These are phyloP conservation scores for Hozukius guyotensis DNA, from an alignment of 2,797 vertebrate species.

Conservation along the genomic window DNA sequence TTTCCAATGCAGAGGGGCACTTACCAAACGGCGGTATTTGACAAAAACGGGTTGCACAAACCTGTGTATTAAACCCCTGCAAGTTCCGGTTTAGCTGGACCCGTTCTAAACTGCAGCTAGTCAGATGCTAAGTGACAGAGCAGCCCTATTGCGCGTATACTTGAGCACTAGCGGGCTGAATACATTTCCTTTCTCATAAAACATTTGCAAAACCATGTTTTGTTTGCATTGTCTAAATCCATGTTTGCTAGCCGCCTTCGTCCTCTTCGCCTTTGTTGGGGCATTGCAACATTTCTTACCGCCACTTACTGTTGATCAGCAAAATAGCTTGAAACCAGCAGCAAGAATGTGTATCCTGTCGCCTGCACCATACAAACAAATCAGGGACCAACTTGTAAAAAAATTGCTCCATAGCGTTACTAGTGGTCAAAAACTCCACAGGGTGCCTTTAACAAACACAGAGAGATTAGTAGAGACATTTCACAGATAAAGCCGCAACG, in stretches of 20 bases:
- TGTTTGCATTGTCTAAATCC: not conserved
- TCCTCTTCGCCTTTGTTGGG: not conserved
- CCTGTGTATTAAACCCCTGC: not conserved
- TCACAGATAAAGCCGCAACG: constrained; percentile 26
- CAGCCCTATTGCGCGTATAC: not conserved
- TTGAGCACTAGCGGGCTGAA: not conserved
- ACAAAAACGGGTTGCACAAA: not conserved
- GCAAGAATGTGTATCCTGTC: not conserved
- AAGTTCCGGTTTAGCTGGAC: too few relatives aligned
- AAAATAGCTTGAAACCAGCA: not conserved
- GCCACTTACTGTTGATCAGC: too few relatives aligned
- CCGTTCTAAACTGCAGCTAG: not conserved
- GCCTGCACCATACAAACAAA: not conserved
- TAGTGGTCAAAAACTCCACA: constrained; percentile 16
- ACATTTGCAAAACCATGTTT: not conserved
- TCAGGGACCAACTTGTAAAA: not conserved
- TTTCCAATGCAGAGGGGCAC: too few relatives aligned
- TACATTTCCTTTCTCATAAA: not conserved
- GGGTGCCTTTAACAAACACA: constrained; percentile 16
- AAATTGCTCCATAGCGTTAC: not conserved
- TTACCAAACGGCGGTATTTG: too few relatives aligned
- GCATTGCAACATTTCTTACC: not conserved
- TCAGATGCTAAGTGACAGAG: not conserved
- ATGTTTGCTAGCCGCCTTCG: not conserved
- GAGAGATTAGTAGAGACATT: constrained; percentile 2